Conservation (phyloP, 2,113 vertebrate species). For the Petromus typicus region DNA sequence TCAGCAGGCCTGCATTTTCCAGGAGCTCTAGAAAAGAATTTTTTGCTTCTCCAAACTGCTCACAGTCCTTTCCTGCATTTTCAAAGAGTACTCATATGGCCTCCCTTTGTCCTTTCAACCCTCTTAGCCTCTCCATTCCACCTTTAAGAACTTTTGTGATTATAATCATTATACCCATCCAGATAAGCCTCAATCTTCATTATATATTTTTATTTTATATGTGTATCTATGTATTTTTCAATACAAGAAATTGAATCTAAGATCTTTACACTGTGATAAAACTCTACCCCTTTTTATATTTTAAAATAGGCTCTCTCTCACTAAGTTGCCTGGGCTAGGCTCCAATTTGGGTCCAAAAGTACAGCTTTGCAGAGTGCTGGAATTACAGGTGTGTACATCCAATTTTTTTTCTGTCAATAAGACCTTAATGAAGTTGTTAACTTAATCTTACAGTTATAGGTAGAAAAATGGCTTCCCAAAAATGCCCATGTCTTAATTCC, state of each 20-base stretch:
- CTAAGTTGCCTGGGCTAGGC: not conserved
- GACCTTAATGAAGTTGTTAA: not conserved
- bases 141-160: not conserved
- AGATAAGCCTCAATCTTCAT: not conserved
- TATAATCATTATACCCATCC: not conserved
- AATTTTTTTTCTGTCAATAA: not conserved
- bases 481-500: not conserved
- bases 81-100: not conserved
- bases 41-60: not conserved
- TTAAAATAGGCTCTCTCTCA: not conserved
- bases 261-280: not conserved
- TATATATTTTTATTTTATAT: not conserved
- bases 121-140: not conserved
- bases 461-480: not conserved
- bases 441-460: not conserved
- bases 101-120: fast-evolving
- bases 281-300: not conserved
- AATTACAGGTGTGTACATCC: not conserved
- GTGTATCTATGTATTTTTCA: not conserved
- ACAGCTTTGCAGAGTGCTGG: not conserved
- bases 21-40: not conserved
- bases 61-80: not conserved
- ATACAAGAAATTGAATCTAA: not conserved
- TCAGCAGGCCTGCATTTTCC: not conserved
- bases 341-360: not conserved